Conservation (phyloP, 2,888 invertebrate species). For the Pammene aurita region DNA sequence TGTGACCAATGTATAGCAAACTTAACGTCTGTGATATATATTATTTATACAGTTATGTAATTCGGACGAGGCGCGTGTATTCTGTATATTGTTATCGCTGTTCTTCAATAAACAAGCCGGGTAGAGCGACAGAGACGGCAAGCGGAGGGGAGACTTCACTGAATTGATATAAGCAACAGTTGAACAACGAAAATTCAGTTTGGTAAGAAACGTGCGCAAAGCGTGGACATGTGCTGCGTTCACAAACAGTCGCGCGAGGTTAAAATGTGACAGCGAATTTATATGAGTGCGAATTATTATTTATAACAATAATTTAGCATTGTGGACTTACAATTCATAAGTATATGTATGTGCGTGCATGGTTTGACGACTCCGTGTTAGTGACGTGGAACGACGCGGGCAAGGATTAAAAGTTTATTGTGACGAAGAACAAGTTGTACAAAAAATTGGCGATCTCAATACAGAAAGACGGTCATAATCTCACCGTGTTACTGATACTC, state of each 20-base stretch:
- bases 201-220: slow-evolving; percentile 65
- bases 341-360: slow-evolving; percentile 48
- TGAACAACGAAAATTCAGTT: slow-evolving; percentile 78
- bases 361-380: slow-evolving; percentile 57
- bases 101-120: slow-evolving; percentile 51
- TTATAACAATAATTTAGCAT: slow-evolving; percentile 58
- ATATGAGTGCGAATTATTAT: slow-evolving; percentile 68
- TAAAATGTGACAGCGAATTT: slow-evolving; percentile 75
- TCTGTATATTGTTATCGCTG: slow-evolving; percentile 61
- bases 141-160: slow-evolving; percentile 65
- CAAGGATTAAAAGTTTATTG: slow-evolving; percentile 76
- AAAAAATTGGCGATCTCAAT: slow-evolving; percentile 68
- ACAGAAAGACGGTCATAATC: slow-evolving; percentile 59
- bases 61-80: slow-evolving; percentile 54
- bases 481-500: slow-evolving; percentile 61
- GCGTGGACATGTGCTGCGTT: slow-evolving; percentile 56
- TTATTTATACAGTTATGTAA: slow-evolving; percentile 58
- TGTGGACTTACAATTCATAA: slow-evolving; percentile 56
- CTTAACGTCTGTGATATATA: slow-evolving; percentile 44
- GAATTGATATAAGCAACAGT: slow-evolving; percentile 82
- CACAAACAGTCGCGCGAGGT: slow-evolving; percentile 62
- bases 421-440: slow-evolving; percentile 70
- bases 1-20: slow-evolving; percentile 30
- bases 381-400: slow-evolving; percentile 76
- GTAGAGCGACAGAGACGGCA: slow-evolving; percentile 65